Percentiles rank a stretch among this genome's conserved stretches.
Conservation (phyloP, 1,140 invertebrate species). For the Procambarus virginalis region DNA sequence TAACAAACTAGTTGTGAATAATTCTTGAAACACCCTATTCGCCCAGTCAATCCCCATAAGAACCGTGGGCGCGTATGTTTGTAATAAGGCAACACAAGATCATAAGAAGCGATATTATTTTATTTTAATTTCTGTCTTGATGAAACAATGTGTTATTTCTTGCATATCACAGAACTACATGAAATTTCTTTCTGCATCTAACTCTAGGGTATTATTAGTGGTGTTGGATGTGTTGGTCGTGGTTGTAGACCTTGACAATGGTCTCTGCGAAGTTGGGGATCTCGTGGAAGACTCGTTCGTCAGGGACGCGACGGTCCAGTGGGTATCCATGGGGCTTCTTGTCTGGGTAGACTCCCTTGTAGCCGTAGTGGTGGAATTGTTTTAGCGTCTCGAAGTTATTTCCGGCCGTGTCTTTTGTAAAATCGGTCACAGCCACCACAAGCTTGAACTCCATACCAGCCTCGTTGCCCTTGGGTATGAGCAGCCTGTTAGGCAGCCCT, state of each 20-base stretch:
- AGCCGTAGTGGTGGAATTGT: constrained; percentile 4
- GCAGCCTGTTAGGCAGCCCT: constrained; percentile 7
- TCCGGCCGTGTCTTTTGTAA: neutral
- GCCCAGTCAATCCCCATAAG: too few relatives aligned
- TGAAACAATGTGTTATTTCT: too few relatives aligned
- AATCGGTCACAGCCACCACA: constrained; percentile 5
- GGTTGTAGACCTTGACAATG: constrained; percentile 28
- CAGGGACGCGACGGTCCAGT: constrained; percentile 27
- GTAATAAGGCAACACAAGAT: too few relatives aligned
- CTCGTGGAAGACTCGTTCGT: constrained; percentile 1
- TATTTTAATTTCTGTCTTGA: too few relatives aligned
- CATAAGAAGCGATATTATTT: too few relatives aligned
- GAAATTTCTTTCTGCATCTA: too few relatives aligned
- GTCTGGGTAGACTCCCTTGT: neutral
- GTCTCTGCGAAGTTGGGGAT: constrained; percentile 14
- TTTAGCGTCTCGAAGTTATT: neutral
- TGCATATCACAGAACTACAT: too few relatives aligned
- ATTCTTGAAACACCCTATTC: too few relatives aligned
- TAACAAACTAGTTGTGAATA: too few relatives aligned
- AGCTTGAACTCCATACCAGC: constrained; percentile 9
- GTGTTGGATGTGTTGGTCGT: neutral
- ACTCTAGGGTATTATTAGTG: neutral
- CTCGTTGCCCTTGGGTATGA: constrained; percentile 18
- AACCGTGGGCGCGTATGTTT: too few relatives aligned
- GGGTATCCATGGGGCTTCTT: constrained; percentile 15